Percentiles rank a stretch among this genome's conserved stretches.
Conservation (phyloP, 2,888 invertebrate genomes). For the Theodoxus fluviatilis region DNA sequence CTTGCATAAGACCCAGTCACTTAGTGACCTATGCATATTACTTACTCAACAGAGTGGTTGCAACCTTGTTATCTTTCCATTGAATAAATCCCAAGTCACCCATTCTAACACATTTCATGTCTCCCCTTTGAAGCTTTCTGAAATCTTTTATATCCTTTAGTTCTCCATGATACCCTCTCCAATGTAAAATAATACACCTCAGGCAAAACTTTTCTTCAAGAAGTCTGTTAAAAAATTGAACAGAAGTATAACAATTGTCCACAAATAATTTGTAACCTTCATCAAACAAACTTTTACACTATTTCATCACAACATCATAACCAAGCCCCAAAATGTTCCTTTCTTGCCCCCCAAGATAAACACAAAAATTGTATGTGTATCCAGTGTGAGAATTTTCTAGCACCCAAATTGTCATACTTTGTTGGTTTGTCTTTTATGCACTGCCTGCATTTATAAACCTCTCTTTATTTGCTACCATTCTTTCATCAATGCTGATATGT, state of each 20-base stretch:
- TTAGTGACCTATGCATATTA: background rate
- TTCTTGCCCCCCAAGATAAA: too few relatives aligned
- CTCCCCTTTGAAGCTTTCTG: background rate
- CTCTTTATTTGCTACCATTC: too few relatives aligned
- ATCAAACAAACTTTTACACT: slow-evolving; percentile 4
- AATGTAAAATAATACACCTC: background rate
- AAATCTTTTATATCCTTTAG: background rate
- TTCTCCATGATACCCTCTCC: slow-evolving; percentile 5
- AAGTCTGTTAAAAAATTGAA: too few relatives aligned
- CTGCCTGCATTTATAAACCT: too few relatives aligned
- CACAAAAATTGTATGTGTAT: too few relatives aligned
- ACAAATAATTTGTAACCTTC: slow-evolving; percentile 16
- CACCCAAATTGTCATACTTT: slow-evolving; percentile 12
- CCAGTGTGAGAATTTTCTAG: background rate
- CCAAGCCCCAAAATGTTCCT: background rate
- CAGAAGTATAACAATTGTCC: slow-evolving; percentile 13
- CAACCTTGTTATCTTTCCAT: slow-evolving; percentile 11
- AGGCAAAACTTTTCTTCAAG: too few relatives aligned
- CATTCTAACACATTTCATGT: background rate
- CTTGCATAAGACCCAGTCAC: background rate
- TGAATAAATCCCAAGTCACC: background rate
- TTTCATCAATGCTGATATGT: too few relatives aligned
- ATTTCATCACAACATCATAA: slow-evolving; percentile 19
- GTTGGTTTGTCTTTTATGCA: too few relatives aligned
- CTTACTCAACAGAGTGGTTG: background rate